phyloP scores from a whole-genome alignment of 64 coral and sea anemone genomes.

The Orbicella faveolata region DNA sequence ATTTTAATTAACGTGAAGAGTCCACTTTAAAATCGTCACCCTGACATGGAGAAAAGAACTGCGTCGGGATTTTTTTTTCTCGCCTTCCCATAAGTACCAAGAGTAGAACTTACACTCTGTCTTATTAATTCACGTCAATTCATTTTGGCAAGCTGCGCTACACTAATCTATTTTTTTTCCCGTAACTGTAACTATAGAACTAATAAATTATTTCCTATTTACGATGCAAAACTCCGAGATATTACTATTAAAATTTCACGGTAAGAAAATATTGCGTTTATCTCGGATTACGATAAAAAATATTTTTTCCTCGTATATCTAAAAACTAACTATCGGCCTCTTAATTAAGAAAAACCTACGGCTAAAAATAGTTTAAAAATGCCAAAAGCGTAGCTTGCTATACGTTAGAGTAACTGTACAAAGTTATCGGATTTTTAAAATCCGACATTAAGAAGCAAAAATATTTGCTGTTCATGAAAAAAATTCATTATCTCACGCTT shows the following conservation, averaged over 20 bases:
- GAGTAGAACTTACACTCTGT: not conserved
- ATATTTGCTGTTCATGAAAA: not conserved
- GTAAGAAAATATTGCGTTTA: slow-evolving; percentile 28
- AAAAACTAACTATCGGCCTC: not conserved
- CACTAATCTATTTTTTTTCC: not conserved
- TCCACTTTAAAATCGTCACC: not conserved
- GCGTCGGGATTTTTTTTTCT: not conserved
- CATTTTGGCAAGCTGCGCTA: not conserved
- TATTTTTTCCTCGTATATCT: not conserved
- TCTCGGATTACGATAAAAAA: slow-evolving; percentile 9
- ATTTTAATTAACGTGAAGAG: not conserved
- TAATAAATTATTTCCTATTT: slow-evolving; percentile 11
- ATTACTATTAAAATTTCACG: not conserved
- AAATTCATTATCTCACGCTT: not conserved
- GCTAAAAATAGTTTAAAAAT: not conserved
- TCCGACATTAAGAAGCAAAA: not conserved
- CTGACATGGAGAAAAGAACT: not conserved
- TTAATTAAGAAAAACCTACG: not conserved
- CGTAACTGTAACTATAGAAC: not conserved
- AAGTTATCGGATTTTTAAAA: not conserved
- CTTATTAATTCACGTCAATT: not conserved
- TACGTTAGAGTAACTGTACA: not conserved
- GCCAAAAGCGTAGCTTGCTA: not conserved
- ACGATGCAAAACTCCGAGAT: not conserved
- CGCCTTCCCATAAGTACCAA: not conserved